These are phyloP conservation scores for Chaenodraco wilsoni DNA, from an alignment of 2,797 vertebrate species.

Conservation along the genomic window DNA sequence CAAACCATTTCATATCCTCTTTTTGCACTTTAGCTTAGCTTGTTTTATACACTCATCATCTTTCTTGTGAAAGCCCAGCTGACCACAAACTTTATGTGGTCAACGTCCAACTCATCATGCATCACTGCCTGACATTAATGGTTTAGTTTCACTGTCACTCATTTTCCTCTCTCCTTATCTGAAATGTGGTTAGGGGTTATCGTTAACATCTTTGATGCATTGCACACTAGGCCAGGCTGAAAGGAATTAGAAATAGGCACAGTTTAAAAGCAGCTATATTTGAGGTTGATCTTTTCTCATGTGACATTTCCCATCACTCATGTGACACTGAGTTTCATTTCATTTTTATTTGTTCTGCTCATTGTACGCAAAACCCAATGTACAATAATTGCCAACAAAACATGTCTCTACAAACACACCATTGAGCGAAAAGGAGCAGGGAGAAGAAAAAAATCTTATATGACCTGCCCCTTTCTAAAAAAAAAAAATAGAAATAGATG, in stretches of 20 bases:
- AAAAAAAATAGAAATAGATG: too few relatives aligned
- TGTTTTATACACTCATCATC: not conserved
- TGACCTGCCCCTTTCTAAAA: too few relatives aligned
- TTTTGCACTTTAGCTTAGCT: not conserved
- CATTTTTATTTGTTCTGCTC: too few relatives aligned
- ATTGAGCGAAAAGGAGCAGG: too few relatives aligned
- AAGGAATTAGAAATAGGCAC: not conserved
- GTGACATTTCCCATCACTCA: slow-evolving; percentile 14
- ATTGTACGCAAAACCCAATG: too few relatives aligned
- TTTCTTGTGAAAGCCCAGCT: not conserved
- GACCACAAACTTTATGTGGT: not conserved
- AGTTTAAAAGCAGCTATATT: not conserved
- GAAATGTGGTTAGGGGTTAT: not conserved
- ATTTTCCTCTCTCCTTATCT: slow-evolving; percentile 15
- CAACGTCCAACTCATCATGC: slow-evolving; percentile 2
- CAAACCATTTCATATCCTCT: not conserved
- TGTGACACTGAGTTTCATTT: slow-evolving; percentile 36
- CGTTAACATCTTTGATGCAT: not conserved
- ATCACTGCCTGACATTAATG: not conserved
- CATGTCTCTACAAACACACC: too few relatives aligned
- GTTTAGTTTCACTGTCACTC: slow-evolving; percentile 22
- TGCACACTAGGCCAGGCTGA: not conserved
- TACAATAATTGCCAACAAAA: too few relatives aligned
- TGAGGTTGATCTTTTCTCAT: not conserved
- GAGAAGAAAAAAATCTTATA: too few relatives aligned